These are phyloP conservation scores for Rhagium mordax DNA, from an alignment of 2,888 invertebrate species.

Conservation along the genomic window DNA sequence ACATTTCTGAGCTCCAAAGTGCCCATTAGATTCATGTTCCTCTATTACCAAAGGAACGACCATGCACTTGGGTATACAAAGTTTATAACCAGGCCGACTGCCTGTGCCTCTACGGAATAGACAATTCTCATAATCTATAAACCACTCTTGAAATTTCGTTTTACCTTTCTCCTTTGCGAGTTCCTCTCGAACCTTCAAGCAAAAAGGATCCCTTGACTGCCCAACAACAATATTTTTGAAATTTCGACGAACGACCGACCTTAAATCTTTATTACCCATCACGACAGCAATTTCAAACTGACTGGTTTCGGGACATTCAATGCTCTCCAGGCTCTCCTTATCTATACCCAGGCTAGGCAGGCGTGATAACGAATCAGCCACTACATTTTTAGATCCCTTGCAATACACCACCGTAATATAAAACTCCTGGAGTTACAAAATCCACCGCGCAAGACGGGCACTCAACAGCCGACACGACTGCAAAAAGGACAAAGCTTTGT, in stretches of 20 bases:
- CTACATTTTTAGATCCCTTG: slow-evolving; percentile 53
- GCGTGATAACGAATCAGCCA: slow-evolving; percentile 52
- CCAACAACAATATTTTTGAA: background rate
- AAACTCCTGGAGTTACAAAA: slow-evolving; percentile 53
- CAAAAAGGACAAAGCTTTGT: slow-evolving; percentile 54
- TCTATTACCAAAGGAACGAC: background rate
- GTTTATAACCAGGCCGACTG: background rate
- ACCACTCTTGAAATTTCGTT: background rate
- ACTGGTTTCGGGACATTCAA: background rate
- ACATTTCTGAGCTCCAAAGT: slow-evolving; percentile 13
- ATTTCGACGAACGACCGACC: background rate
- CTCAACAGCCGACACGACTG: slow-evolving; percentile 50
- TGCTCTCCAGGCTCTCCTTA: background rate
- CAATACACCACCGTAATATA: slow-evolving; percentile 49
- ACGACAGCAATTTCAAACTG: background rate
- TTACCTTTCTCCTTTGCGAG: background rate
- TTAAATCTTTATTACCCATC: background rate
- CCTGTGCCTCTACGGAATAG: background rate
- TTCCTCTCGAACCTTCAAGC: background rate
- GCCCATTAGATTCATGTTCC: slow-evolving; percentile 13
- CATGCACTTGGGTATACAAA: background rate
- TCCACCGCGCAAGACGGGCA: slow-evolving; percentile 54
- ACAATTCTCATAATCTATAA: background rate
- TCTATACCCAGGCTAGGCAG: background rate
- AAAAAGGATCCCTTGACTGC: background rate